These are phyloP conservation scores for Gonatopus flavifemur DNA, from an alignment of 1,140 invertebrate genomes.

Conservation along the genomic window DNA sequence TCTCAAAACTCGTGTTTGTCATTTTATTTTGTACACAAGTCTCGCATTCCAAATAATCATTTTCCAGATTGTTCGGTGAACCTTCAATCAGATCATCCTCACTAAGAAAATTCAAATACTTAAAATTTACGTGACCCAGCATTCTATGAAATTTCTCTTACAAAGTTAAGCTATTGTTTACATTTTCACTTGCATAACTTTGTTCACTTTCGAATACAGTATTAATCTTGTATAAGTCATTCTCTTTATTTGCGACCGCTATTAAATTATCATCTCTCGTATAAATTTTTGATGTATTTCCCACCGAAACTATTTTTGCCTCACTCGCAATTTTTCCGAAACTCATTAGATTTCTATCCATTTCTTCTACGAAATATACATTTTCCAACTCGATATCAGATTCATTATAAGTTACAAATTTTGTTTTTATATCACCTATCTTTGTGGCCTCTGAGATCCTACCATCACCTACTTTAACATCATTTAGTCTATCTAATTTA, in stretches of 20 bases:
- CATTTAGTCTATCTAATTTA: no score
- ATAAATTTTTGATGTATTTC: conserved; percentile 2
- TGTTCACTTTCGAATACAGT: neutral
- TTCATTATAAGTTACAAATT: neutral
- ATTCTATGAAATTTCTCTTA: conserved; percentile 21
- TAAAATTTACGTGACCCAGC: conserved; percentile 19
- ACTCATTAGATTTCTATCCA: neutral
- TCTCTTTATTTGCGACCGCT: neutral
- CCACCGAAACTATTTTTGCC: neutral
- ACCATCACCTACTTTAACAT: conserved; percentile 23
- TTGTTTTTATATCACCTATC: conserved; percentile 13
- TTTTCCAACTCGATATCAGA: neutral
- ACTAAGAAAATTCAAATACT: conserved; percentile 10
- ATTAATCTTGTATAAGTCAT: conserved; percentile 5
- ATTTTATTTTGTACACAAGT: conserved; percentile 14
- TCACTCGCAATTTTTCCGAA: neutral
- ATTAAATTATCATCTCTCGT: neutral
- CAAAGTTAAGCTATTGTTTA: conserved; percentile 6
- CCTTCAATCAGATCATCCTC: conserved; percentile 15
- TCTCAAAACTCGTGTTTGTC: conserved; percentile 5
- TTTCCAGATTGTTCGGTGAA: conserved; percentile 13
- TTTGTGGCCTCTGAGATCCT: conserved; percentile 20
- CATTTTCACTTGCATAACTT: neutral
- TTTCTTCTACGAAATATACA: conserved; percentile 7
- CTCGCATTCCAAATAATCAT: conserved; percentile 2